A percentile compares a stretch with the other conserved stretches of the same genome.
phyloP scores from a whole-genome alignment of 1,140 invertebrate genomes.

The Linepithema humile region DNA sequence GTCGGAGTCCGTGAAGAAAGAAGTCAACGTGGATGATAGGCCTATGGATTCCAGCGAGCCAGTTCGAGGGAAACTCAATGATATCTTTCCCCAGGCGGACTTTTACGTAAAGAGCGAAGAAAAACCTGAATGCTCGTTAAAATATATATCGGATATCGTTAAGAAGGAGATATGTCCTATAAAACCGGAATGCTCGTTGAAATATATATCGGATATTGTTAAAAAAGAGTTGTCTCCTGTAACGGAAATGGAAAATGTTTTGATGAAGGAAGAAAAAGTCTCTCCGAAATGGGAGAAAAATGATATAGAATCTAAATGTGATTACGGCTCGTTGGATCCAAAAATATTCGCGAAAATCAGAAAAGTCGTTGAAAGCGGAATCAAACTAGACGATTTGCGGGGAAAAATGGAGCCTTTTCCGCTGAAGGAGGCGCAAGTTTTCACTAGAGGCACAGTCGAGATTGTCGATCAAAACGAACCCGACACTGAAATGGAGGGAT shows the following conservation, averaged over 20 bases:
- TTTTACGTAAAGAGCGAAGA: slow-evolving; percentile 36
- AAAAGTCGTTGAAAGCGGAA: not conserved
- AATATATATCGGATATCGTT: not conserved
- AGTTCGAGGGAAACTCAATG: slow-evolving; percentile 35
- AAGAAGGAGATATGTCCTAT: too few relatives aligned
- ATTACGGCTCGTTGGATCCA: slow-evolving; percentile 7
- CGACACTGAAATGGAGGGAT: slow-evolving; percentile 76
- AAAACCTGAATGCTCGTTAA: not conserved
- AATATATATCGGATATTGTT: not conserved
- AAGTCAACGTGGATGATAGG: slow-evolving; percentile 34
- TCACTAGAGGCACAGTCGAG: slow-evolving; percentile 77
- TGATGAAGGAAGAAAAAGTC: slow-evolving; percentile 43
- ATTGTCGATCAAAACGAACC: slow-evolving; percentile 78
- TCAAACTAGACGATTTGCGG: not conserved
- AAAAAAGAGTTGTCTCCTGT: slow-evolving; percentile 13
- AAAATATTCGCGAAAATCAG: slow-evolving; percentile 46
- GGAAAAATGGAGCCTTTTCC: slow-evolving; percentile 3
- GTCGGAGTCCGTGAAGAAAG: slow-evolving; percentile 73
- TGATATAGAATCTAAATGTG: slow-evolving; percentile 37
- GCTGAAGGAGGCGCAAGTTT: slow-evolving; percentile 51
- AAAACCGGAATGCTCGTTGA: not conserved
- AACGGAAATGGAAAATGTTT: not conserved
- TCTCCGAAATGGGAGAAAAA: slow-evolving; percentile 45
- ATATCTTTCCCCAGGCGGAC: slow-evolving; percentile 43
- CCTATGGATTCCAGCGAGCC: slow-evolving; percentile 50